These are phyloP conservation scores for Lepisosteus osseus DNA, from an alignment of 2,113 vertebrate genomes.

Conservation along the genomic window DNA sequence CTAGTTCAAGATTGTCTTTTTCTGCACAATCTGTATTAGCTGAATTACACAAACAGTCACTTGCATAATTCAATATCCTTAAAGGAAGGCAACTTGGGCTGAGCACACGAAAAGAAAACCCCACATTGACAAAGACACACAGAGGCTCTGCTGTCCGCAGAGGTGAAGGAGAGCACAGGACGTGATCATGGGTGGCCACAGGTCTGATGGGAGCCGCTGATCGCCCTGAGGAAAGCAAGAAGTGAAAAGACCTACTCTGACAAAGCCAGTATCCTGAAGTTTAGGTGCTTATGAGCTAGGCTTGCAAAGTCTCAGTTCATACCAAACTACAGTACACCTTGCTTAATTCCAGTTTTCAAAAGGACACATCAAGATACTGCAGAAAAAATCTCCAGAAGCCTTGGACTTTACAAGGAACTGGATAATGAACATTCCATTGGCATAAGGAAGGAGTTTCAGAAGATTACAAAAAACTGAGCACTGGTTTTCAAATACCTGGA, in stretches of 20 bases:
- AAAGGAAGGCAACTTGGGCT: not conserved
- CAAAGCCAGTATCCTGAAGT: conserved; percentile 42
- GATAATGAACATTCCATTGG: no score
- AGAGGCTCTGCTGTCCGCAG: not conserved
- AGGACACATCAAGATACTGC: no score
- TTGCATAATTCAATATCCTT: not conserved
- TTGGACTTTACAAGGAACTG: no score
- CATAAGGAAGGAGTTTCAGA: no score
- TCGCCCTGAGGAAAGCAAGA: conserved; percentile 41
- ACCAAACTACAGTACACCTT: no score
- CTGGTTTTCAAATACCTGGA: no score
- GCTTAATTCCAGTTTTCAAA: no score
- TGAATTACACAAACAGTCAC: not conserved
- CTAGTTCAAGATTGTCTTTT: no score
- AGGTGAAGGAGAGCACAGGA: conserved; percentile 22
- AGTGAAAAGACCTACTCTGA: conserved; percentile 30
- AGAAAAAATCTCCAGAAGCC: no score
- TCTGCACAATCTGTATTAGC: no score
- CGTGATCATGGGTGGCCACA: conserved; percentile 39
- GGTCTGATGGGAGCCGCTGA: conserved; percentile 7
- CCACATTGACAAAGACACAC: not conserved
- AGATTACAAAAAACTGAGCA: no score
- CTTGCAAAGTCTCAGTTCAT: no score
- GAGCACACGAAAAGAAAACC: not conserved
- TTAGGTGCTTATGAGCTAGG: not conserved